These are phyloP conservation scores for Salticus scenicus DNA, from an alignment of 2,888 invertebrate species.

Conservation along the genomic window DNA sequence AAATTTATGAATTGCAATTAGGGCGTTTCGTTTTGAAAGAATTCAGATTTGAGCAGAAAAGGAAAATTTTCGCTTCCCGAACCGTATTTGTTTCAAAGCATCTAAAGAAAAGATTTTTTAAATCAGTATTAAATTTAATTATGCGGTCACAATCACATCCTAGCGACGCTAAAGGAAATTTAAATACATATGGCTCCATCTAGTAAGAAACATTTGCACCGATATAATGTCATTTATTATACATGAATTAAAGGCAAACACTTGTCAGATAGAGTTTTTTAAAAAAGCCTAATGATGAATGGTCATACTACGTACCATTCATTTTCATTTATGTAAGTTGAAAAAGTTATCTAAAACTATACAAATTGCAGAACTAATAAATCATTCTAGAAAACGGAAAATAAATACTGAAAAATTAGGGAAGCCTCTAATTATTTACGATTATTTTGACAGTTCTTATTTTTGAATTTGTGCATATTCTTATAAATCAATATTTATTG, in stretches of 20 bases:
- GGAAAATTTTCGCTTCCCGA: constrained; percentile 18
- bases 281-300: too few species aligned
- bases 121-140: neutral
- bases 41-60: neutral
- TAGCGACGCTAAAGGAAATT: neutral
- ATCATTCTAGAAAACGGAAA: too few species aligned
- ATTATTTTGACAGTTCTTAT: too few species aligned
- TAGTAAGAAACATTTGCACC: neutral
- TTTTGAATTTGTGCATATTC: too few species aligned
- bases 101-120: neutral
- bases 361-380: too few species aligned
- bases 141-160: neutral
- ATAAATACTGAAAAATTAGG: too few species aligned
- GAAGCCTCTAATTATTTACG: too few species aligned
- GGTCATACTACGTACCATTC: too few species aligned
- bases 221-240: neutral
- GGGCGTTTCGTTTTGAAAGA: constrained; percentile 31
- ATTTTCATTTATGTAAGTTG: too few species aligned
- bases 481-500: too few species aligned
- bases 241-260: neutral
- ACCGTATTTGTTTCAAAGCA: neutral
- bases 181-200: neutral
- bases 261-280: neutral
- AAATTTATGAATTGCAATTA: constrained; percentile 68
- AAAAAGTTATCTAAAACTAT: too few species aligned